Evolutionary conservation across 2,797 vertebrate genomes (phyloP).

Genomic region (Neoniphon sammara): DNA sequence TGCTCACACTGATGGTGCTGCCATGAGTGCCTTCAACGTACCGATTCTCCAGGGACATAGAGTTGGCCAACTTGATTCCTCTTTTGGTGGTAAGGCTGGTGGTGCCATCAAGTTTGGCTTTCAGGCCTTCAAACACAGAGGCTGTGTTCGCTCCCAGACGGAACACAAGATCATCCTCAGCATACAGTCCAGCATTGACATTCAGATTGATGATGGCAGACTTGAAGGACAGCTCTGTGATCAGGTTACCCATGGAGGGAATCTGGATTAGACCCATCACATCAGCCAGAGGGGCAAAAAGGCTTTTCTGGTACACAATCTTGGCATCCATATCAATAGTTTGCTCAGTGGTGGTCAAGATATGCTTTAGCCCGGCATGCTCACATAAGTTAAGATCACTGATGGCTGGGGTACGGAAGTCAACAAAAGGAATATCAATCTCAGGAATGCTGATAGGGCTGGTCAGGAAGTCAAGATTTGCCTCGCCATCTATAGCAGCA

Average conservation of each 20-base stretch:
- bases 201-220: slow-evolving; percentile 85
- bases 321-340: slow-evolving; percentile 85
- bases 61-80: slow-evolving; percentile 86
- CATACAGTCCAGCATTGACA: slow-evolving; percentile 83
- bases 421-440: slow-evolving; percentile 73
- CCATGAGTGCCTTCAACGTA: slow-evolving; percentile 87
- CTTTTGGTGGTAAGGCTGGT: slow-evolving; percentile 86
- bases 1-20: slow-evolving; percentile 86
- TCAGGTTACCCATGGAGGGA: slow-evolving; percentile 86
- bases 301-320: slow-evolving; percentile 86
- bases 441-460: slow-evolving; percentile 84
- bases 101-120: slow-evolving; percentile 86
- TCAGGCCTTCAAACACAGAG: slow-evolving; percentile 82
- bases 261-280: slow-evolving; percentile 75
- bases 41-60: slow-evolving; percentile 79
- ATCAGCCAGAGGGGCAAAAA: slow-evolving; percentile 74
- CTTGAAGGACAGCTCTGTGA: slow-evolving; percentile 88
- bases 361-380: slow-evolving; percentile 80
- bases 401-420: slow-evolving; percentile 76
- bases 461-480: slow-evolving; percentile 87
- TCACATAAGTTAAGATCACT: slow-evolving; percentile 85
- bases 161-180: slow-evolving; percentile 84
- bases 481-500: slow-evolving; percentile 83
- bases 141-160: slow-evolving; percentile 81
- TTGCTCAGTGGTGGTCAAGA: slow-evolving; percentile 86